A percentile compares a stretch with the other conserved stretches of the same genome.
Conservation (phyloP, 35 echinoderm and acorn worm genomes). For the Ophioderma brevispina region DNA sequence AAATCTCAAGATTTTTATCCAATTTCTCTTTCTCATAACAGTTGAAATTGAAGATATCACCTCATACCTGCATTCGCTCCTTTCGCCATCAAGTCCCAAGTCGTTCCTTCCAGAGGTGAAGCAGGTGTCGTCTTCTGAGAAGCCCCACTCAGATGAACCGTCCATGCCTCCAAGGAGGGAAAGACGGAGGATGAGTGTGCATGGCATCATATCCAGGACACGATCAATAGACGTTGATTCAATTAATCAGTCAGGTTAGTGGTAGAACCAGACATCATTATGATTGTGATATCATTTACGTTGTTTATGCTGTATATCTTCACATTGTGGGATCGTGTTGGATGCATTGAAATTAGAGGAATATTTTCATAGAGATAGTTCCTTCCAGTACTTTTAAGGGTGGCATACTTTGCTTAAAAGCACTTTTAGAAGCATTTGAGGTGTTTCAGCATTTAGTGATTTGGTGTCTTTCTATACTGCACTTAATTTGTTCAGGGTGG, state of each 20-base stretch:
- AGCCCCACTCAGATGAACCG: not conserved
- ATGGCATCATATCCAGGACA: slow-evolving; percentile 48
- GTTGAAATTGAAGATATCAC: not conserved
- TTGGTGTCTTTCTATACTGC: no score
- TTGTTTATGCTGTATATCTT: no score
- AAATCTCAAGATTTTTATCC: not conserved
- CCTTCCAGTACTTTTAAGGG: no score
- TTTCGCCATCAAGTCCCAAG: not conserved
- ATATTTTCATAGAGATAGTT: no score
- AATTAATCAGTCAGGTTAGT: not conserved
- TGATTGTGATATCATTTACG: no score
- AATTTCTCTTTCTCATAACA: not conserved
- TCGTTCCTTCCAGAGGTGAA: slow-evolving; percentile 29
- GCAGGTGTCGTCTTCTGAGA: not conserved
- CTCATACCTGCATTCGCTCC: not conserved
- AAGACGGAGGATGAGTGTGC: not conserved
- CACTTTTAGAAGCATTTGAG: no score
- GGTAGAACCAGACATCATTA: not conserved
- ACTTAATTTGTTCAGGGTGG: no score
- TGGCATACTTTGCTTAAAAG: no score
- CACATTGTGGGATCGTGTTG: not conserved
- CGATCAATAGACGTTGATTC: slow-evolving; percentile 29
- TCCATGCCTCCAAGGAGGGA: not conserved
- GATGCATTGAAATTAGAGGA: no score
- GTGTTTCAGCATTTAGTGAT: no score